Base-by-base conservation (phyloP, 2,888 invertebrate species). In the Hoplodrina ambigua region DNA sequence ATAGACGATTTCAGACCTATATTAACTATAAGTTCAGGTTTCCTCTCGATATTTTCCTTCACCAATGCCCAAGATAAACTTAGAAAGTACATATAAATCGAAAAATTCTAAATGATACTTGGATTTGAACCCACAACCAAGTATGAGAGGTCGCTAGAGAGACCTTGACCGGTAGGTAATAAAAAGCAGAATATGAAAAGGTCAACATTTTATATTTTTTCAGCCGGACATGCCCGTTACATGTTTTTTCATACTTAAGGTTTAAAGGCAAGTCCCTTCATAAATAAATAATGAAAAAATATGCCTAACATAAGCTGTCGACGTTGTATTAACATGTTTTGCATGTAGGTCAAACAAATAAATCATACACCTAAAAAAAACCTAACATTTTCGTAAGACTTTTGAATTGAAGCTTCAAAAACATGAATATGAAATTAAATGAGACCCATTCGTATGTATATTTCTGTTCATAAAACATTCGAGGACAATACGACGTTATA, bases 401-500 rank as follows among this genome's bases (percentile, higher is more conserved):
- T 80, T 77, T 49, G 60, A 75, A 57, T 64, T 61, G 60, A 70
- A 63, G 56, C 71, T 59, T 76, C 55, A 68, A 78, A 76, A 76
- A 76, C 60, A 72, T 81, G 78, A 78, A 79, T 68, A 81, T 77
- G 56, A 79, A 81, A 79, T 72, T 77, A 81, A 77, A 80, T 57
- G 72, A 20, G 60, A 44, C 33, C 78, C 65, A 75, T 81, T 75
- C 64, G 50, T 75, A 72, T 67, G 70, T 68, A 73, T 75, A 78
- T 78, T 75, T 56, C 49, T 61, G 60, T 46, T 55, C 57, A 79
- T 81, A 84, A 82, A 82, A 81, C 65, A 77, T 70, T 33, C 56
- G 63, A 61, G 72, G 57, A 85, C 81, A 85, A 84, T 80, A 81
- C 72, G 82, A 80, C 66, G 69, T 79, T 79, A 78, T 85, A 81